Evolutionary conservation across 2,113 vertebrate genomes (phyloP), one percentile per base, ranked within the genome.

Genomic region (Bucco capensis): DNA sequence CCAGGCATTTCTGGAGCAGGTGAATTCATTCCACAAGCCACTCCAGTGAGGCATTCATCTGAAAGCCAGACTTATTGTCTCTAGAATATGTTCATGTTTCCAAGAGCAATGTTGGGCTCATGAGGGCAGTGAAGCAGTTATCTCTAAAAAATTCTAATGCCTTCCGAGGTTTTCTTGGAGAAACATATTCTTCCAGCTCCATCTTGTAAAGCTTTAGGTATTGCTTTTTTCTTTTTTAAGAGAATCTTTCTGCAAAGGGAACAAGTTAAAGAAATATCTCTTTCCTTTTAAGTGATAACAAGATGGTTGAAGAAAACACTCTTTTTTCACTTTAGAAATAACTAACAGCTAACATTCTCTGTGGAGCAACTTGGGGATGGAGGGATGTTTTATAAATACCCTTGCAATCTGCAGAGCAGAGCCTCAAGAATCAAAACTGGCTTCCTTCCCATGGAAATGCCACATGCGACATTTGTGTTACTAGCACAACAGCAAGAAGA

Each of bases 361-460:
- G 42, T 24, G 69, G 53, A 93, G 25, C 18, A 64, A 81, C 25
- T 33, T 21, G 53, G 50, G 74, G 83, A 79, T 78, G 70, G 30
- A 86, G 28, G 65, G 35, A 19, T 56, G 84, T 86, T 93, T 95
- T 78, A 94, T 53, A 95, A 93, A 94, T 80, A 92, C 15, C 9
- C 8, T 0, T 54, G 86, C 37, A 82, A 85, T 79, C 40, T 78
- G 57, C 61, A 91, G 10, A 93, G 78, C 70, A 84, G 42, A 82
- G 64, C 30, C 31, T 53, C 31, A 90, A 84, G 57, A 86, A 65
- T 67, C 44, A 67, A 65, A 94, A 90, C 31, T 84, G 74, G 40
- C 38, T 78, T 90, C 31, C 42, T 82, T 64, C 67, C 53, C 49
- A 56, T 46, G 40, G 71, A 94, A 86, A 86, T 83, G 71, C 60